Evolutionary conservation across 2,113 vertebrate genomes (phyloP).

Genomic region (Corydoras maculifer): DNA sequence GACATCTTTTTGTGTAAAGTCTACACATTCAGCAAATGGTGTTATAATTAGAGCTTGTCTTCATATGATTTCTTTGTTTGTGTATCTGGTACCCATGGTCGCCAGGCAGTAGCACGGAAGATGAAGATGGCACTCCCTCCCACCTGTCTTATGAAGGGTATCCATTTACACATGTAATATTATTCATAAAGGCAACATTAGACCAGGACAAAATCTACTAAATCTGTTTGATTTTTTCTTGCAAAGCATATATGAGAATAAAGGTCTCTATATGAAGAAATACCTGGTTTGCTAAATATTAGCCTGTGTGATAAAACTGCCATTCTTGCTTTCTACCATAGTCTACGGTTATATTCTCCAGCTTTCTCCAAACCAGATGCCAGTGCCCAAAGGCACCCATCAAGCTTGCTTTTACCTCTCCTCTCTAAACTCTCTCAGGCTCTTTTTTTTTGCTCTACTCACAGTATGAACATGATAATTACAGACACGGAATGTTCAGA

Average conservation of each 20-base stretch:
- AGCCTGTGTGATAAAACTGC: constrained; percentile 9
- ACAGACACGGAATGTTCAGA: constrained; percentile 60
- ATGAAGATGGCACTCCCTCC: constrained; percentile 30
- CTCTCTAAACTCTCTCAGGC: constrained; percentile 37
- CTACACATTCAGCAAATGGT: constrained; percentile 50
- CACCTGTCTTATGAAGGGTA: neutral
- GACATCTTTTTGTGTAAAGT: constrained; percentile 47
- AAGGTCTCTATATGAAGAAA: neutral
- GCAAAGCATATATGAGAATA: neutral
- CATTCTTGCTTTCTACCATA: constrained; percentile 23
- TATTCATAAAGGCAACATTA: neutral
- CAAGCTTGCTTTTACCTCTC: constrained; percentile 23
- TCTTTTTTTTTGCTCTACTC: constrained; percentile 52
- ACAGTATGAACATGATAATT: constrained; percentile 64
- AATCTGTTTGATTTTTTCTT: neutral
- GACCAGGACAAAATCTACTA: too few relatives aligned
- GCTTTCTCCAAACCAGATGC: constrained; percentile 61
- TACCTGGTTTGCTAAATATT: neutral
- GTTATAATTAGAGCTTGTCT: constrained; percentile 59
- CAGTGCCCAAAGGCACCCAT: constrained; percentile 53
- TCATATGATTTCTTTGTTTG: constrained; percentile 50
- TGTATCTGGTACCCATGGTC: constrained; percentile 45
- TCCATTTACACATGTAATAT: neutral
- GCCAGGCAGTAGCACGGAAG: constrained; percentile 54
- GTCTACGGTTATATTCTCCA: constrained; percentile 10